phyloP scores from a whole-genome alignment of 2,797 vertebrate genomes.

The Acipenser transmontanus region DNA sequence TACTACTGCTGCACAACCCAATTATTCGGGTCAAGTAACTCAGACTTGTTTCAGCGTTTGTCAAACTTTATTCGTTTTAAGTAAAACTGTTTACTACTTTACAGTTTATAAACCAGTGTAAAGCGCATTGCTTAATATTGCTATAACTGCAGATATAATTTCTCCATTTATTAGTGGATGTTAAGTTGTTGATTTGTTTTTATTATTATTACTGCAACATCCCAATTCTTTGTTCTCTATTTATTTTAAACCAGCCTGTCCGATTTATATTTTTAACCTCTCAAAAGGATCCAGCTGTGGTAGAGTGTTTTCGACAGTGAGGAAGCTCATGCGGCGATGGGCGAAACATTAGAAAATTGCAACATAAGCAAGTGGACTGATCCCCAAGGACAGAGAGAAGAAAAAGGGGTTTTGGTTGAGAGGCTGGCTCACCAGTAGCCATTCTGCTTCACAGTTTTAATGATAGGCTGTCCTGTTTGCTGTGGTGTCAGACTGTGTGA shows the following conservation, averaged over 20 bases:
- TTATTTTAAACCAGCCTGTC: background rate
- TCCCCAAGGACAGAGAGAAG: constrained; percentile 9
- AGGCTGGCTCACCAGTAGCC: background rate
- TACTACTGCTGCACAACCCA: too few species aligned
- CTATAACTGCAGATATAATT: background rate
- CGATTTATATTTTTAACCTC: too few species aligned
- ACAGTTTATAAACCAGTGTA: too few species aligned
- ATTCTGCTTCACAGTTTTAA: constrained; percentile 6
- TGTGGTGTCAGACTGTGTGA: constrained; percentile 17
- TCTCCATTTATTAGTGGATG: background rate
- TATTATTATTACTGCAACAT: background rate
- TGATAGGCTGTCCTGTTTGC: constrained; percentile 17
- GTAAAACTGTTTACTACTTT: too few species aligned
- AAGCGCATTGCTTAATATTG: too few species aligned
- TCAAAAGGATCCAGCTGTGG: background rate
- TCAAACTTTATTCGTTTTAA: too few species aligned
- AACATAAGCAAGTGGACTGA: constrained; percentile 18
- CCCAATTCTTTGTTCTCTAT: constrained; percentile 7
- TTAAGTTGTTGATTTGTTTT: background rate
- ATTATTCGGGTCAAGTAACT: too few species aligned
- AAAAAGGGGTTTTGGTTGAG: constrained; percentile 14
- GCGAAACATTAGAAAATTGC: constrained; percentile 13
- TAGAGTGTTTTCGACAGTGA: background rate
- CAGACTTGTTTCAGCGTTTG: too few species aligned
- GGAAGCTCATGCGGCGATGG: background rate